Conservation (phyloP, 2,888 invertebrate species). For the Sphaeridia pumilis region DNA sequence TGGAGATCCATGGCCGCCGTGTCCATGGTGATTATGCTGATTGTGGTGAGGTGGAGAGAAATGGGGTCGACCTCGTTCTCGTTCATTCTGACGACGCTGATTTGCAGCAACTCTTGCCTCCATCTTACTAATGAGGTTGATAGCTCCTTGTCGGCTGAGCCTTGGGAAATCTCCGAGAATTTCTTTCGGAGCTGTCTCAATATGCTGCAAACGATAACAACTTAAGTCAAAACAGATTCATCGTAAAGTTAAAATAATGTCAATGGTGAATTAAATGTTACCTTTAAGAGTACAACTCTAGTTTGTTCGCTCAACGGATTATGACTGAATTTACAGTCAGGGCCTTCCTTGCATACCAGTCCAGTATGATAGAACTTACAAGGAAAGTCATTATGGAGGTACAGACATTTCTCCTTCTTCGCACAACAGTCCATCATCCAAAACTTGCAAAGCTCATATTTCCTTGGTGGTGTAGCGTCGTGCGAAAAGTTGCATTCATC, state of each 20-base stretch:
- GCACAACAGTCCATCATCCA: constrained; percentile 91
- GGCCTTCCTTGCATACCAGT: constrained; percentile 62
- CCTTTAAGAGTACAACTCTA: constrained; percentile 47
- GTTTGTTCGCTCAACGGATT: constrained; percentile 71
- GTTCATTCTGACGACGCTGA: background rate
- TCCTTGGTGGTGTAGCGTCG: constrained; percentile 65
- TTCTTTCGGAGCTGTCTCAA: constrained; percentile 82
- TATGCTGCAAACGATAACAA: constrained; percentile 48
- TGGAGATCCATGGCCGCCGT: background rate
- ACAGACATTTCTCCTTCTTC: constrained; percentile 87
- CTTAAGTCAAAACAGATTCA: too few species aligned
- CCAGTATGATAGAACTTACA: constrained; percentile 96
- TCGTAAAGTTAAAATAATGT: too few species aligned
- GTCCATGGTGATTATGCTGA: constrained; percentile 11
- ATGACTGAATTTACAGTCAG: constrained; percentile 91
- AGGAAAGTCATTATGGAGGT: constrained; percentile 93
- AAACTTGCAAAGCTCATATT: constrained; percentile 91
- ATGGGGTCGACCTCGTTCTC: too few species aligned
- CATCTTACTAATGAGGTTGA: constrained; percentile 37
- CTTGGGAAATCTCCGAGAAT: constrained; percentile 81
- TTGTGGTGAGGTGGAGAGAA: constrained; percentile 8
- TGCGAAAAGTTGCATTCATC: constrained; percentile 80
- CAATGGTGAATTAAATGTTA: too few species aligned
- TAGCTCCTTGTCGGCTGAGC: constrained; percentile 62
- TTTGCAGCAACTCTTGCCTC: constrained; percentile 12